Base-by-base conservation (phyloP, 1,140 invertebrate genomes). In the Megalopta genalis region DNA sequence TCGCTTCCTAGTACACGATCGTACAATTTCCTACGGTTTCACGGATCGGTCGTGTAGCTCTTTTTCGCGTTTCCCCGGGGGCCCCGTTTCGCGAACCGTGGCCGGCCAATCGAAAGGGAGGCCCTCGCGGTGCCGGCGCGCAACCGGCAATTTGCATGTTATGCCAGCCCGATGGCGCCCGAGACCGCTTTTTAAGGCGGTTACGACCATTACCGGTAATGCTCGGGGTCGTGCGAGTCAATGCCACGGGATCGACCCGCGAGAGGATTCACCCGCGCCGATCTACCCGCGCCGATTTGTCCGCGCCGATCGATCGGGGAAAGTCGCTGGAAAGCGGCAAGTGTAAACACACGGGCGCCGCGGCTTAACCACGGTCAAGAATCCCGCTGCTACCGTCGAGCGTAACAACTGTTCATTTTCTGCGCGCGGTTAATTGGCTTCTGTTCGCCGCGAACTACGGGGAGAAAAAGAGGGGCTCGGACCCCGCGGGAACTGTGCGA, bases 81-180 rank as follows among this genome's bases (percentile, higher is more conserved):
- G n/a, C n/a, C 70, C 59, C 14, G 18, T 39, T 46, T n/a, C 68
- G 42, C 21, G 27, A 46, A 16, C 49, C 10, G 67, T 64, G 66
- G 77, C 63, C 52, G 10, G 68, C 82, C 84, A 71, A 81, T 84
- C 80, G 65, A 65, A 27, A n/a, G 80, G 42, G 42, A 46, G 42
- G 42, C 42, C 42, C 42, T 32, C 32, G 32, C 32, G 32, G 74
- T 69, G 59, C 67, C 62, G 70, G 60, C 81, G 10, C 67, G 63
- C 75, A 87, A 76, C 79, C 86, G 62, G 52, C 86, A 82, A 87
- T 87, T 86, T 87, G 82, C 86, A 87, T 87, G 79, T 80, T 86
- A 72, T 72, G 77, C 79, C 37, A 60, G 54, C 27, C 39, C 74
- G 77, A 78, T 86, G 81, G 84, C 85, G 85, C 70, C 83, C 80